phyloP scores from a whole-genome alignment of 2,888 invertebrate genomes.

The Ametastegia equiseti region DNA sequence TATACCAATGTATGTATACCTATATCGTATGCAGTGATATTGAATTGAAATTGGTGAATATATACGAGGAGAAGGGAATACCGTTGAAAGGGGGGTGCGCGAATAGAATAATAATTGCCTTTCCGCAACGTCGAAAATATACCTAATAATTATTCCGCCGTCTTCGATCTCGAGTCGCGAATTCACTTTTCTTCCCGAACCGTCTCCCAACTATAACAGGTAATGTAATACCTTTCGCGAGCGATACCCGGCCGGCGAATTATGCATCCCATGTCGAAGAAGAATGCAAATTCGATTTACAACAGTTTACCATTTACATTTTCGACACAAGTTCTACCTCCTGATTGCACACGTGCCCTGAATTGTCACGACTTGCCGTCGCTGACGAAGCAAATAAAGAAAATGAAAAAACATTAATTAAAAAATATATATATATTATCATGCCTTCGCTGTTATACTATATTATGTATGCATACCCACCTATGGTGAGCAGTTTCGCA shows the following conservation, averaged over 20 bases:
- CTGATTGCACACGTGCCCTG: conserved; percentile 18
- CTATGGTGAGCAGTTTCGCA: background rate
- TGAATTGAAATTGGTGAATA: background rate
- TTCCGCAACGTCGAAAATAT: background rate
- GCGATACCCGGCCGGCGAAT: background rate
- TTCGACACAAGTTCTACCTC: conserved; percentile 30
- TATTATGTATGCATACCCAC: conserved; percentile 19
- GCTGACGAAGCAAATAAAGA: background rate
- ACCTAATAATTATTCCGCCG: no score
- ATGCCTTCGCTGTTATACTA: conserved; percentile 1
- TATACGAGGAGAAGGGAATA: background rate
- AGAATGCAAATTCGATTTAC: background rate
- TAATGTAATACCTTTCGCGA: no score
- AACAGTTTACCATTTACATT: conserved; percentile 6
- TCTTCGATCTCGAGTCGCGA: background rate
- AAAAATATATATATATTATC: background rate
- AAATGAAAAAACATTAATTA: background rate
- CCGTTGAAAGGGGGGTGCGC: background rate
- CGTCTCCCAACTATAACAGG: background rate
- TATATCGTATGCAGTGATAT: conserved; percentile 27
- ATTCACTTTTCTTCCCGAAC: background rate
- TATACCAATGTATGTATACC: no score
- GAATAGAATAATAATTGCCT: background rate
- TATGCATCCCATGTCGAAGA: background rate
- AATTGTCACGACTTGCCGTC: conserved; percentile 1